Evolutionary conservation across 1,140 invertebrate genomes (phyloP).

Genomic region (Samia ricini): DNA sequence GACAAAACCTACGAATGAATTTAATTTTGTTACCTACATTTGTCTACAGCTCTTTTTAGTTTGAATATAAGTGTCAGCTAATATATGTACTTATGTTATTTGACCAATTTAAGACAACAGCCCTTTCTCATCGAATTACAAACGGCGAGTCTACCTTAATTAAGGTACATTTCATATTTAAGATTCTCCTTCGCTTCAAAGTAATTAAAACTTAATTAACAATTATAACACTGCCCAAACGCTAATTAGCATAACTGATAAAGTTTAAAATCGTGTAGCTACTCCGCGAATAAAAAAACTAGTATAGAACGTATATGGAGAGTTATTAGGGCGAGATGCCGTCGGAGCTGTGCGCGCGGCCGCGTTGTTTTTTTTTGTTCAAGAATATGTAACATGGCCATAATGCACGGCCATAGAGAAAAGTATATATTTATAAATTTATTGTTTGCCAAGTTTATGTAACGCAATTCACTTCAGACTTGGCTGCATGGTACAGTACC

Average conservation of each 20-base stretch:
- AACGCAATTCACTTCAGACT: too few relatives aligned
- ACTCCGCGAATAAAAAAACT: background rate
- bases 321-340: background rate
- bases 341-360: background rate
- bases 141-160: background rate
- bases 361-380: background rate
- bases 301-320: background rate
- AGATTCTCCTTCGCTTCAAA: background rate
- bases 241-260: background rate
- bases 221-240: background rate
- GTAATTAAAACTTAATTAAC: background rate
- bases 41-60: too few relatives aligned
- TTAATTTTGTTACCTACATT: too few relatives aligned
- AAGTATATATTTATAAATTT: background rate
- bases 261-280: background rate
- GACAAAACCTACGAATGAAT: too few relatives aligned
- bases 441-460: background rate
- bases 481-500: too few relatives aligned
- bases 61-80: too few relatives aligned
- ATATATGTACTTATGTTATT: too few relatives aligned
- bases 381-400: background rate
- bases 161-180: background rate
- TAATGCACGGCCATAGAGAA: background rate
- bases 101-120: too few relatives aligned
- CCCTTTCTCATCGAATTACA: background rate